phyloP scores from a whole-genome alignment of 2,113 vertebrate species.

The Microtus oregoni region DNA sequence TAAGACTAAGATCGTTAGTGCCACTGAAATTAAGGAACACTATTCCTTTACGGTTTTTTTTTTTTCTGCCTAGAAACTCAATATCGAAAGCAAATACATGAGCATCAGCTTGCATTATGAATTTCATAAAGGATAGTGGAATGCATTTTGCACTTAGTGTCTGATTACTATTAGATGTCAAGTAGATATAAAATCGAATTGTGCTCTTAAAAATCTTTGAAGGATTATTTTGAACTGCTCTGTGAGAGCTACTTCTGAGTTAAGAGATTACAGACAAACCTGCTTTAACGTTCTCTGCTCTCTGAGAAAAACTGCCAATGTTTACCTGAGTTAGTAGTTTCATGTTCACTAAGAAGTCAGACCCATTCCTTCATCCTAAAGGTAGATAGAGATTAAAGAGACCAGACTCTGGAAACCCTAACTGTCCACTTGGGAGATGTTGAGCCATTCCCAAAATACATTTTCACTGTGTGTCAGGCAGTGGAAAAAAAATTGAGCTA shows the following conservation, averaged over 20 bases:
- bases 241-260: constrained; percentile 41
- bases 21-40: constrained; percentile 1
- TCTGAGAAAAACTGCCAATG: constrained; percentile 29
- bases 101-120: not conserved
- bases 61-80: constrained; percentile 7
- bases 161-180: constrained; percentile 62
- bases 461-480: not conserved
- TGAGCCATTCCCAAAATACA: not conserved
- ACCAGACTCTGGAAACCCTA: not conserved
- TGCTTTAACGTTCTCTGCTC: constrained; percentile 49
- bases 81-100: constrained; percentile 45
- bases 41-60: constrained; percentile 61
- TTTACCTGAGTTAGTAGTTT: constrained; percentile 27
- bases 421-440: not conserved
- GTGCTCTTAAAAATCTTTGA: constrained; percentile 61
- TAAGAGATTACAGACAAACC: constrained; percentile 12
- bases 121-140: constrained; percentile 61
- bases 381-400: not conserved
- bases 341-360: constrained; percentile 14
- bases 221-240: constrained; percentile 60
- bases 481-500: constrained; percentile 3
- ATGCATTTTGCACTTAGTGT: constrained; percentile 44
- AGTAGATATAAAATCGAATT: constrained; percentile 57
- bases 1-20: not conserved
- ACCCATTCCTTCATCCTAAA: constrained; percentile 54